phyloP scores from a whole-genome alignment of 2,888 invertebrate species.

The Proisotoma minuta region DNA sequence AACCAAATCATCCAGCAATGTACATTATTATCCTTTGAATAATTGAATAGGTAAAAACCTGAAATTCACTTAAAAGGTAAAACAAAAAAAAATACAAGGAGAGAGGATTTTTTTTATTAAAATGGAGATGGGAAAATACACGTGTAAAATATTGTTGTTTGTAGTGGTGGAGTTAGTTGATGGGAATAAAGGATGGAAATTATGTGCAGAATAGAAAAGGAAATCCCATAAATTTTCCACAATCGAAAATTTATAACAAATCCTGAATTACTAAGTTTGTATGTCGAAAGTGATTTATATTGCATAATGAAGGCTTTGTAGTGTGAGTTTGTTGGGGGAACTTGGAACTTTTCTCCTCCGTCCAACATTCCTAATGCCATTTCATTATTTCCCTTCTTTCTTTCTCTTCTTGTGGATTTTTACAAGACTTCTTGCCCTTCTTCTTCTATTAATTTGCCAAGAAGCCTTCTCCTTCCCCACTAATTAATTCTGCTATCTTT shows the following conservation, averaged over 20 bases:
- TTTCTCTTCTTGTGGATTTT: conserved; percentile 5
- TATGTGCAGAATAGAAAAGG: conserved; percentile 1
- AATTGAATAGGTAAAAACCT: too few relatives aligned
- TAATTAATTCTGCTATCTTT: too few relatives aligned
- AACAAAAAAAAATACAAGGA: too few relatives aligned
- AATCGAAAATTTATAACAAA: conserved; percentile 47
- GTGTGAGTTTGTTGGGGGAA: too few relatives aligned
- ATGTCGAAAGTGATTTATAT: conserved; percentile 47
- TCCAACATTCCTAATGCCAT: too few relatives aligned
- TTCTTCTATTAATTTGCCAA: too few relatives aligned
- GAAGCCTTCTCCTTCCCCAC: too few relatives aligned
- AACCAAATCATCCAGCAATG: too few relatives aligned
- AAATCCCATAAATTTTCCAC: conserved; percentile 46
- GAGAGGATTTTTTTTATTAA: too few relatives aligned
- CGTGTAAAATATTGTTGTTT: neutral
- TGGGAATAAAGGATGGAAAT: conserved; percentile 15
- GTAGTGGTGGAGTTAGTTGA: conserved; percentile 16
- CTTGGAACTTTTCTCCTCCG: conserved; percentile 2
- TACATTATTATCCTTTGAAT: too few relatives aligned
- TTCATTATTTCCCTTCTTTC: neutral
- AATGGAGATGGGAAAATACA: too few relatives aligned
- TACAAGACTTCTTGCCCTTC: conserved; percentile 1
- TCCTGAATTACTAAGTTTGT: conserved; percentile 47
- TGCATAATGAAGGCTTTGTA: conserved; percentile 21
- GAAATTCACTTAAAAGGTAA: too few relatives aligned